Evolutionary conservation across 2,888 invertebrate genomes (phyloP), one percentile per base, ranked within the genome.

Genomic region (Epinotia ramella): DNA sequence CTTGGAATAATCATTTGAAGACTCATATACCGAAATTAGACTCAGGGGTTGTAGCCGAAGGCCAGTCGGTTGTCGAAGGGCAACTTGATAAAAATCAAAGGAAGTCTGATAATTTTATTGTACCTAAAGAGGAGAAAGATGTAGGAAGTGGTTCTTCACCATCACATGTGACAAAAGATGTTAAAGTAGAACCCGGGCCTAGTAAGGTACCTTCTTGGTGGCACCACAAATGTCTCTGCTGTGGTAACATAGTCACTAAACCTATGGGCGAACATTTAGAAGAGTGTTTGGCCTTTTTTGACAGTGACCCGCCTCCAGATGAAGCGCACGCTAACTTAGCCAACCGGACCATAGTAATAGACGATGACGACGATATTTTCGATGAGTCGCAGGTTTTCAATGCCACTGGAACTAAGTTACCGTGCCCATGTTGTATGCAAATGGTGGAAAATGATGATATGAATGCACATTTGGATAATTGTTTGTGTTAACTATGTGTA

Each of bases 391-490:
- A 86, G 77, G 88, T 86, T 1, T 84, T 93, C 62, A 95, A 95
- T 80, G 89, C 87, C 0, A 92, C 91, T 0, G 94, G 92, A 5
- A 92, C 92, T 0, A 94, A 92, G 81, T 88, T 87, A 1, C 95
- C 95, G 0, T 96, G 96, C 81, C 96, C 96, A 0, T 94, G 95
- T 82, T 96, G 96, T 81, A 91, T 95, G 82, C 79, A 90, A 78
- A 89, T 95, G 86, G 82, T 96, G 59, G 89, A 93, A 79, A 90
- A 93, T 80, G 81, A 78, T 40, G 87, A 91, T 40, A 96, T 96
- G 96, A 95, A 95, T 82, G 79, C 83, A 1, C 96, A 96, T 89
- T 93, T 96, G 71, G 95, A 96, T 86, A 65, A 77, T 5, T 94
- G 94, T 81, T 86, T 93, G 77, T 79, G 80, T 70, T 85, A 80